Percentiles rank a stretch among this genome's conserved stretches.
These are phyloP conservation scores for Biston betularia DNA, from an alignment of 2,888 invertebrate genomes.

Conservation along the genomic window DNA sequence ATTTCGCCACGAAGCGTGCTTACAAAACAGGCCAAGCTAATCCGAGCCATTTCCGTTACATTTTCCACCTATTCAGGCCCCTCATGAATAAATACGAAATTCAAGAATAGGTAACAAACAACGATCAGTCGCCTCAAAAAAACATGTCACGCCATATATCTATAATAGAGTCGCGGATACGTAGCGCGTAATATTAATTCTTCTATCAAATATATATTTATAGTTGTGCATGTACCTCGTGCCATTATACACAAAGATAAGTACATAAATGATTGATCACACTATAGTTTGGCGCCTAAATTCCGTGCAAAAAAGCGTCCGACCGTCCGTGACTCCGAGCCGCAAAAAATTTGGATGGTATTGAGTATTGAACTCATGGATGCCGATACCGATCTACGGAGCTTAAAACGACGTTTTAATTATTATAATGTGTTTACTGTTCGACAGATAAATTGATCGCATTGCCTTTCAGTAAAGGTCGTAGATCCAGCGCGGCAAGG, in stretches of 20 bases:
- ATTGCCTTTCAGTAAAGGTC: constrained; percentile 57
- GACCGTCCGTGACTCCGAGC: constrained; percentile 79
- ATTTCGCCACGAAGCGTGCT: constrained; percentile 9
- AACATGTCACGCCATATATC: constrained; percentile 54
- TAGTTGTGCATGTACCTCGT: constrained; percentile 36
- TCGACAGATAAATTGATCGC: constrained; percentile 46
- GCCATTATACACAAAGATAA: constrained; percentile 18
- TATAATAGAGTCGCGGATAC: constrained; percentile 43
- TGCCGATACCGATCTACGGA: constrained; percentile 39
- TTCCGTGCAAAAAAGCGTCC: constrained; percentile 77
- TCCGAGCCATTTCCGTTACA: constrained; percentile 53
- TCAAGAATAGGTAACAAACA: constrained; percentile 57
- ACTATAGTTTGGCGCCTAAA: constrained; percentile 79
- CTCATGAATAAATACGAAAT: constrained; percentile 68
- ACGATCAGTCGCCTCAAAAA: constrained; percentile 48
- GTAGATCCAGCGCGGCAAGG: constrained; percentile 49
- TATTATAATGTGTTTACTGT: constrained; percentile 40
- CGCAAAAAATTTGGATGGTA: constrained; percentile 60
- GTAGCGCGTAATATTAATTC: constrained; percentile 32
- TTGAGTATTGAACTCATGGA: constrained; percentile 51
- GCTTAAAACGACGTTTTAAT: constrained; percentile 33
- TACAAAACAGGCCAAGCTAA: constrained; percentile 24
- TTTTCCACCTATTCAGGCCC: constrained; percentile 65
- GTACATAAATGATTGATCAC: constrained; percentile 60
- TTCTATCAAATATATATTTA: constrained; percentile 22